Evolutionary conservation across 2,888 invertebrate genomes (phyloP).

Genomic region (Microctonus brassicae): DNA sequence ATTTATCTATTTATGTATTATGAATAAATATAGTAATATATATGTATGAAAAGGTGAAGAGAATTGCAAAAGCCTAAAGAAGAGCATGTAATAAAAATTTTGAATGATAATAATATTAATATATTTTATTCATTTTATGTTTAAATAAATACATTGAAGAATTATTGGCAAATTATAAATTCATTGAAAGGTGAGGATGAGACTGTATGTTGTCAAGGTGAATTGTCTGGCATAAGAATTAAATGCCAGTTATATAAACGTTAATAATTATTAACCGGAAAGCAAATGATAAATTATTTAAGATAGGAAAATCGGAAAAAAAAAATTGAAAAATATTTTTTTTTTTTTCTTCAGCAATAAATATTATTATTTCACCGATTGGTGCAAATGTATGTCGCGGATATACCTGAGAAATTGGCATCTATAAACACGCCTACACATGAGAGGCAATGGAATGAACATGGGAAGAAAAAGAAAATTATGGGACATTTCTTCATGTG

Average conservation of each 20-base stretch:
- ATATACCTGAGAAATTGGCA: slow-evolving; percentile 11
- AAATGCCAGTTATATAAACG: slow-evolving; percentile 28
- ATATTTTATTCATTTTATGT: too few species aligned
- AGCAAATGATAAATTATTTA: neutral
- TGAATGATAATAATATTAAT: too few species aligned
- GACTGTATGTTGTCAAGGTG: slow-evolving; percentile 34
- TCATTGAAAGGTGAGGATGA: slow-evolving; percentile 36
- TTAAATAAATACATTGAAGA: too few species aligned
- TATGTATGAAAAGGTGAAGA: too few species aligned
- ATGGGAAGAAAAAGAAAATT: neutral
- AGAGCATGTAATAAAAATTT: too few species aligned
- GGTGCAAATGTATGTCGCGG: slow-evolving; percentile 3
- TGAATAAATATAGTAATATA: too few species aligned
- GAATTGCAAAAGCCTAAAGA: too few species aligned
- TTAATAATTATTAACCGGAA: slow-evolving; percentile 18
- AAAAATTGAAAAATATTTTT: neutral
- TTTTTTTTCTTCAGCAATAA: neutral
- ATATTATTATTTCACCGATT: neutral
- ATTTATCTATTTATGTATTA: too few species aligned
- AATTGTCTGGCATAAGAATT: slow-evolving; percentile 20
- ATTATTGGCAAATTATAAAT: slow-evolving; percentile 19
- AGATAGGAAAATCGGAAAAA: neutral
- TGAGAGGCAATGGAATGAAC: neutral
- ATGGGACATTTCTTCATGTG: neutral
- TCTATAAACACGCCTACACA: slow-evolving; percentile 12